Evolutionary conservation across 1,140 invertebrate genomes (phyloP).

Genomic region (Lepeophtheirus salmonis): DNA sequence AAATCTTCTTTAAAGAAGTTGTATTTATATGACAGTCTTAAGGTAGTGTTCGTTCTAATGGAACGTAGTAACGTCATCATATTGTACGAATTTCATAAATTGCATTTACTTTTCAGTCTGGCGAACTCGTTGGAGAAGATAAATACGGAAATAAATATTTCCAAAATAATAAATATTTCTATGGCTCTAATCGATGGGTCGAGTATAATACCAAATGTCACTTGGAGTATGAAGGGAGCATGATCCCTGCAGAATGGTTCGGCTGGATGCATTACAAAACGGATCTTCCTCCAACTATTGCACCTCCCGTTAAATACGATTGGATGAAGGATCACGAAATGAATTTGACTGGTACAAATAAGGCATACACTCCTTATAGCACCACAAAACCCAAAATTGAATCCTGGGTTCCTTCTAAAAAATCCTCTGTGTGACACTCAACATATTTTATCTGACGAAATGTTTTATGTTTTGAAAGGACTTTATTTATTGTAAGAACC

Average conservation of each 20-base stretch:
- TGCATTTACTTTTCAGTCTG: conserved; percentile 33
- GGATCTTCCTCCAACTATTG: conserved; percentile 43
- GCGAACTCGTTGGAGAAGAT: conserved; percentile 62
- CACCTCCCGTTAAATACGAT: conserved; percentile 35
- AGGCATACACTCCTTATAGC: conserved; percentile 62
- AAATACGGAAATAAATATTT: conserved; percentile 92
- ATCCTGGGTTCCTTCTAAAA: conserved; percentile 51
- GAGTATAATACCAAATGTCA: conserved; percentile 52
- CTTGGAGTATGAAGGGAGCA: conserved; percentile 80
- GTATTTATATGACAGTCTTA: conserved; percentile 41
- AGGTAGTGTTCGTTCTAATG: background rate
- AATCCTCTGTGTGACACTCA: too few species aligned
- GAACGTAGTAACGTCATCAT: conserved; percentile 20
- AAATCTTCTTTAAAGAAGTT: conserved; percentile 43
- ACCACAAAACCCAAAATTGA: conserved; percentile 66
- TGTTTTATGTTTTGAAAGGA: too few species aligned
- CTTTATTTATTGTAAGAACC: too few species aligned
- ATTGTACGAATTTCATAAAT: conserved; percentile 20
- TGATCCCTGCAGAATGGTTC: conserved; percentile 77
- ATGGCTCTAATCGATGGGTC: conserved; percentile 57
- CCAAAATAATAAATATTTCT: conserved; percentile 73
- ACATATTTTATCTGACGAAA: too few species aligned
- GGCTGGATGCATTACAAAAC: conserved; percentile 69
- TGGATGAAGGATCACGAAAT: conserved; percentile 68
- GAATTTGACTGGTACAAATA: conserved; percentile 44